These are phyloP conservation scores for Lochmaea crataegi DNA, from an alignment of 2,888 invertebrate species.

Conservation along the genomic window DNA sequence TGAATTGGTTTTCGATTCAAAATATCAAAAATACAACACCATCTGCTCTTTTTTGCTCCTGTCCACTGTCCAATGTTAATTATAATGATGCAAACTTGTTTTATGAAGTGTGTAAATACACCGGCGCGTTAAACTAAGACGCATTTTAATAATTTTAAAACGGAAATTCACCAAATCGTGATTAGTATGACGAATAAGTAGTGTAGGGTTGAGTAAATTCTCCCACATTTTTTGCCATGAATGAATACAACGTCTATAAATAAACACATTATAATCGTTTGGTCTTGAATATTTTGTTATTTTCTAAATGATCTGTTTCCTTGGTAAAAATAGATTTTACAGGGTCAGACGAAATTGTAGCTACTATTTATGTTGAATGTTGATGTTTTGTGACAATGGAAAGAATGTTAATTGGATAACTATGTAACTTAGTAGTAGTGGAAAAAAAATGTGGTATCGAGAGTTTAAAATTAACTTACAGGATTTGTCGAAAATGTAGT, in stretches of 20 bases:
- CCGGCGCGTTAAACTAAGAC: background rate
- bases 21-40: no score
- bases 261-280: background rate
- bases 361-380: background rate
- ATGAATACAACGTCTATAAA: constrained; percentile 5
- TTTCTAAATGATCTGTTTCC: background rate
- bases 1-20: no score
- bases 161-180: background rate
- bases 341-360: background rate
- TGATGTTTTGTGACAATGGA: background rate
- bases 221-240: background rate
- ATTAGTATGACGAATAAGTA: background rate
- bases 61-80: no score
- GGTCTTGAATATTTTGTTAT: background rate
- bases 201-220: background rate
- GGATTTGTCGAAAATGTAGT: no score
- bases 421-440: background rate
- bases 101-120: background rate
- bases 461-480: background rate
- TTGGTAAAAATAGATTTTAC: constrained; percentile 5
- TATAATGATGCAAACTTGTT: no score
- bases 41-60: no score
- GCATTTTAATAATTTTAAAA: no score
- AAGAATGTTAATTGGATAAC: background rate
- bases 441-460: background rate